Evolutionary conservation across 2,888 invertebrate species (phyloP), one percentile per base, ranked within the genome.

Genomic region (Tipula unca): DNA sequence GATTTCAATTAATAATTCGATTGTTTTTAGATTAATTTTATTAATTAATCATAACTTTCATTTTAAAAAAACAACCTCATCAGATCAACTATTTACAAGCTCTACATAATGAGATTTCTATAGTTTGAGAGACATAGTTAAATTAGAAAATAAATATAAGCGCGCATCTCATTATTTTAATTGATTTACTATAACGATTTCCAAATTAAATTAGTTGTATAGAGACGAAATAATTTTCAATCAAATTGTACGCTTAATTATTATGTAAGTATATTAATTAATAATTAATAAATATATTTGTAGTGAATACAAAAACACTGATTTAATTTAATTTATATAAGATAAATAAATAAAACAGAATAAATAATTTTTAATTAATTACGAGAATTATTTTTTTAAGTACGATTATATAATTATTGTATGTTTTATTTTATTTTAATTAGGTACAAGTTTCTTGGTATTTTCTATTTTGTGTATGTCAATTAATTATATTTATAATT

Each of bases 371-470:
- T 69, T 69, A 69, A 69, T 69, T 69, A 69, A 17, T 54, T 25
- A 69, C 69, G 25, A 25, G 69, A 25, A 69, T 10, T 25, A n/a
- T 69, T 20, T 25, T 25, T 69, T 25, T 69, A 69, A 69, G 25
- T 69, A 69, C 20, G 25, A 48, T 48, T 69, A 69, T 69, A 69
- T 25, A 20, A 25, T 69, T 25, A 69, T 69, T 69, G 69, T 69
- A 69, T 25, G n/a, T 69, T 69, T 69, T 69, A 17, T 69, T 25
- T 69, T 25, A 69, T 25, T 69, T 69, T 69, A 69, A 69, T 69
- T 69, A 69, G 69, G 69, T 69, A 69, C 69, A 69, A 69, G 69
- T 69, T 69, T 69, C 69, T 69, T 69, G 69, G 69, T 69, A 69
- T 69, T 69, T 69, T 69, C 25, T 69, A 1, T 69, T 69, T 20